A percentile compares a stretch with the other conserved stretches of the same genome.
Conservation (phyloP, 2,113 vertebrate species). For the Chiloscyllium plagiosum region DNA sequence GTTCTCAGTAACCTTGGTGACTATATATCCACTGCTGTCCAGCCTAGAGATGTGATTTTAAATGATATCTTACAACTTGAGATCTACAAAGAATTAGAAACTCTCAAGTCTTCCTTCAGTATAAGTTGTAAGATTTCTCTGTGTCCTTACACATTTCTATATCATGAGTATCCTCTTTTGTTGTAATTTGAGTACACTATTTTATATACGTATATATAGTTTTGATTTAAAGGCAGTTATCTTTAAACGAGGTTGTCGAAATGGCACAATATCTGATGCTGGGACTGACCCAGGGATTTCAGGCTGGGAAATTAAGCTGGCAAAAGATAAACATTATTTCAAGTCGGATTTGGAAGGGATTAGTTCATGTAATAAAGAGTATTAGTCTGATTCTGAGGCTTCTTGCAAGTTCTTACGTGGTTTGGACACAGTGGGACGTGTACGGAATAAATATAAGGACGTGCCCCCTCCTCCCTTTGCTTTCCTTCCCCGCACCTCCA, state of each 20-base stretch:
- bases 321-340: conserved; percentile 73
- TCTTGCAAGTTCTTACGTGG: conserved; percentile 51
- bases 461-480: not conserved
- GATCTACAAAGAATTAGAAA: not conserved
- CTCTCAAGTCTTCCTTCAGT: not conserved
- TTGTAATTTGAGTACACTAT: not conserved
- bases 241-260: conserved; percentile 36
- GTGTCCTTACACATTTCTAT: not conserved
- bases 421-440: conserved; percentile 41
- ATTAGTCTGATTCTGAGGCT: conserved; percentile 58
- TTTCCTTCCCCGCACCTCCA: no score
- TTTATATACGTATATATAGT: not conserved
- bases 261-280: conserved; percentile 38
- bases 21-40: not conserved
- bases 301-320: conserved; percentile 62
- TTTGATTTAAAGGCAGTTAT: conserved; percentile 28
- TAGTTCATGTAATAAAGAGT: conserved; percentile 74
- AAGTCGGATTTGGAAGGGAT: conserved; percentile 69
- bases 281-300: conserved; percentile 56
- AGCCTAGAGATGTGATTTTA: not conserved
- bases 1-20: not conserved
- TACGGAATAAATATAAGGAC: conserved; percentile 37
- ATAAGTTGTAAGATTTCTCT: not conserved
- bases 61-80: not conserved
- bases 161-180: not conserved